Base-by-base conservation (phyloP, 2,113 vertebrate genomes). In the Vanacampus margaritifer region DNA sequence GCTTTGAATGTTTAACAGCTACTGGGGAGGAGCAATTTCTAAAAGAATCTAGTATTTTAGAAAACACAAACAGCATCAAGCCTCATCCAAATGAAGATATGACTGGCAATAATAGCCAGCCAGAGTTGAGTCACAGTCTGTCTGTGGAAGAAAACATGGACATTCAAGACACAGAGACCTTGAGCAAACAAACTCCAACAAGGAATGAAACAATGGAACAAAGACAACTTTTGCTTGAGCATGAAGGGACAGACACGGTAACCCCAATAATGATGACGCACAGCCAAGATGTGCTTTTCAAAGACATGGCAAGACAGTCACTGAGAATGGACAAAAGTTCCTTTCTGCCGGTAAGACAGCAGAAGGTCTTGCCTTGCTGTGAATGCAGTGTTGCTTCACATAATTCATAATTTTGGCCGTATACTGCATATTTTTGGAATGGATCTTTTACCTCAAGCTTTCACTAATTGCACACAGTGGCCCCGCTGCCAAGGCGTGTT, bases 281-380 rank as follows among this genome's bases (percentile, higher is more conserved):
- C 17, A 11, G 23, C 46, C 72, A 77, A 84, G 83, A 79, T 71
- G 78, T 43, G 8, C 71, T 68, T 68, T 68, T 46, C 50, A 57
- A 56, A 41, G 53, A 77, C 64, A 56, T 73, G 71, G 74, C 72
- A 72, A 82, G 75, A 71, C 72, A 77, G 80, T 70, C 81, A 64
- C 63, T 53, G 61, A 76, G 13, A 57, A 51, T 61, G 58, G 71
- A 81, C 51, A 13, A 65, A 69, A 32, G 39, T 58, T 66, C 73
- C 66, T 36, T 65, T 63, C 58, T 80, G 60, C 72, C 35, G 88
- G 89, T 90, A 89, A 90, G 89, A 81, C 65, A 73, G 72, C 69
- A 43, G 32, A 66, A 74, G 46, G n/a, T 75, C 43, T 77, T 82
- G 73, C 64, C 74, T 19, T 68, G 74, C 50, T 69, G 35, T 75